Percentiles rank a stretch among this genome's conserved stretches.
phyloP scores from a whole-genome alignment of 2,113 vertebrate genomes.

The Xiphophorus maculatus region DNA sequence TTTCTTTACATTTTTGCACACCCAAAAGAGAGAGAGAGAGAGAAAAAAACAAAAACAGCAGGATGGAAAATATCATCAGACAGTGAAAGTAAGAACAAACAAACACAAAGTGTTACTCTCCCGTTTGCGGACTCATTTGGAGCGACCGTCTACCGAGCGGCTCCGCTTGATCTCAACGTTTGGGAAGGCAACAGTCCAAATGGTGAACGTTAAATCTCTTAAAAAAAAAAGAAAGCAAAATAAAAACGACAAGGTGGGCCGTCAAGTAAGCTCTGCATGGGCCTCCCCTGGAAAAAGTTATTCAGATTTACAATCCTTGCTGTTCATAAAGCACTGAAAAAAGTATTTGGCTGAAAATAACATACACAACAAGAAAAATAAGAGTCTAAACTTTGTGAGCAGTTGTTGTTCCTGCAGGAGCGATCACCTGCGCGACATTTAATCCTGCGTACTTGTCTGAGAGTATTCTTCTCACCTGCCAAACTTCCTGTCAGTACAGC shows the following conservation, averaged over 20 bases:
- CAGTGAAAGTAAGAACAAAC: slow-evolving; percentile 54
- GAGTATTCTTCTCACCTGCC: slow-evolving; percentile 32
- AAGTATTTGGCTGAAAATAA: slow-evolving; percentile 79
- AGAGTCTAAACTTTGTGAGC: background rate
- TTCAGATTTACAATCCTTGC: slow-evolving; percentile 80
- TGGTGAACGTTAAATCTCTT: slow-evolving; percentile 34
- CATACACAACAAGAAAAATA: slow-evolving; percentile 37
- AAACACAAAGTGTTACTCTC: slow-evolving; percentile 40
- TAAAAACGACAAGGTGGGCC: slow-evolving; percentile 20
- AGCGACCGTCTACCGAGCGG: slow-evolving; percentile 22
- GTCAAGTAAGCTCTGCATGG: slow-evolving; percentile 35
- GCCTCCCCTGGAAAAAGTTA: slow-evolving; percentile 56
- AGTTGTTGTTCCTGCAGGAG: slow-evolving; percentile 21
- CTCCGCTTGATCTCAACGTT: slow-evolving; percentile 26
- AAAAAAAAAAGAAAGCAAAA: slow-evolving; percentile 10
- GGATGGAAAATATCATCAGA: slow-evolving; percentile 61
- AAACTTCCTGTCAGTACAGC: slow-evolving; percentile 50
- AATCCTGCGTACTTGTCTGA: slow-evolving; percentile 18
- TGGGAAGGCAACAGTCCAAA: slow-evolving; percentile 56
- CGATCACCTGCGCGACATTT: slow-evolving; percentile 27
- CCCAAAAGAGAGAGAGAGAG: slow-evolving; percentile 20
- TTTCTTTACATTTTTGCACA: slow-evolving; percentile 73
- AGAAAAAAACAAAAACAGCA: slow-evolving; percentile 33
- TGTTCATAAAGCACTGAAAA: slow-evolving; percentile 83
- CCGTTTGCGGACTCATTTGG: slow-evolving; percentile 19